These are phyloP conservation scores for Didymodactylos carnosus DNA, from an alignment of 2,888 invertebrate species.

Conservation along the genomic window DNA sequence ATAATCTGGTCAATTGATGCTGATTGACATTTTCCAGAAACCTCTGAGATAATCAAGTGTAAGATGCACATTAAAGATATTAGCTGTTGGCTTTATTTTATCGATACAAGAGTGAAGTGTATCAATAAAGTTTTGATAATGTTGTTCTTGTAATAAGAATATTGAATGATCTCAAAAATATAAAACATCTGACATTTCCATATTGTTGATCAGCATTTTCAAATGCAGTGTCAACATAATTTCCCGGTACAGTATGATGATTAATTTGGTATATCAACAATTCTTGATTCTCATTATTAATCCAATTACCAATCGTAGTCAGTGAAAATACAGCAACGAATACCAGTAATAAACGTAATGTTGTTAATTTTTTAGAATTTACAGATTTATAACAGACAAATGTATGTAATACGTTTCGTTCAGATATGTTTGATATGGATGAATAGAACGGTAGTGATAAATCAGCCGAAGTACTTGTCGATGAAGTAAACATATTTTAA, in stretches of 20 bases:
- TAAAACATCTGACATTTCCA: background rate
- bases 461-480: background rate
- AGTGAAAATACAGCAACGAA: background rate
- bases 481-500: background rate
- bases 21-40: too few relatives aligned
- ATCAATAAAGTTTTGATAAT: background rate
- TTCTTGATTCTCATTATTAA: background rate
- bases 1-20: too few relatives aligned
- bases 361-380: too few relatives aligned
- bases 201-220: background rate
- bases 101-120: too few relatives aligned
- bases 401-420: background rate
- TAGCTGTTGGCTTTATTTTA: too few relatives aligned
- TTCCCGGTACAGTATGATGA: background rate
- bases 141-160: background rate
- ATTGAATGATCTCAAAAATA: background rate
- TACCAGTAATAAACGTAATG: background rate
- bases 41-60: too few relatives aligned
- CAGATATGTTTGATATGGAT: background rate
- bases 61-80: too few relatives aligned
- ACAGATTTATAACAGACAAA: background rate
- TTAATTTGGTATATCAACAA: background rate
- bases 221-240: background rate
- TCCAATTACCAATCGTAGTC: background rate
- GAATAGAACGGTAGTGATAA: too few relatives aligned